Conservation (phyloP, 2,888 invertebrate species). For the Heteromyza rotundicornis region DNA sequence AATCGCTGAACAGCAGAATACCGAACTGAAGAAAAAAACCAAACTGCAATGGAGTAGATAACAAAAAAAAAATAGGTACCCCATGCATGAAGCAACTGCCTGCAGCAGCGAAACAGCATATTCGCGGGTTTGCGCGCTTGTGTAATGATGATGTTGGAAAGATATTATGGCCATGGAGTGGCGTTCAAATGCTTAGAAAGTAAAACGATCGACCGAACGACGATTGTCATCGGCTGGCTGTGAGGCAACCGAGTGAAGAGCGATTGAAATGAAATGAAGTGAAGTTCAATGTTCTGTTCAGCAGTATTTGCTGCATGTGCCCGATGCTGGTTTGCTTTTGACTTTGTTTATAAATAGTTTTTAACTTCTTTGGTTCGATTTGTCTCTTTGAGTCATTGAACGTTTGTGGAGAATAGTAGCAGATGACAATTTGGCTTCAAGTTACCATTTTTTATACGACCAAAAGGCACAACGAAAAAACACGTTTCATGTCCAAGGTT, state of each 20-base stretch:
- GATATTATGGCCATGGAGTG: not conserved
- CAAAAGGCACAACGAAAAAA: too few relatives aligned
- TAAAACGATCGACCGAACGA: not conserved
- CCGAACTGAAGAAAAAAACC: not conserved
- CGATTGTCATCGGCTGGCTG: not conserved
- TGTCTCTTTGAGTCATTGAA: too few relatives aligned
- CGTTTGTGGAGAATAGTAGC: too few relatives aligned
- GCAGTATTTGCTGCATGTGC: not conserved
- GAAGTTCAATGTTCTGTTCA: constrained; percentile 6
- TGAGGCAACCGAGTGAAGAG: not conserved
- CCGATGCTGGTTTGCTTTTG: not conserved
- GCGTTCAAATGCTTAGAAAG: not conserved
- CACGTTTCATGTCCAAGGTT: too few relatives aligned
- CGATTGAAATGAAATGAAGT: not conserved
- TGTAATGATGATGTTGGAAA: not conserved
- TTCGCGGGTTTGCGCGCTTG: not conserved
- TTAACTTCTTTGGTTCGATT: too few relatives aligned
- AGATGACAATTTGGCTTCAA: not conserved
- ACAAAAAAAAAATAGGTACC: not conserved
- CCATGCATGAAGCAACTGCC: not conserved
- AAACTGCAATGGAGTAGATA: not conserved
- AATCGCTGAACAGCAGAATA: not conserved
- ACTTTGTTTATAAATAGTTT: constrained; percentile 1
- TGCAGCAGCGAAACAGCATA: too few relatives aligned
- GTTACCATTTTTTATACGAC: too few relatives aligned